These are phyloP conservation scores for Leptodactylus fuscus DNA, from an alignment of 2,113 vertebrate genomes.

Conservation along the genomic window DNA sequence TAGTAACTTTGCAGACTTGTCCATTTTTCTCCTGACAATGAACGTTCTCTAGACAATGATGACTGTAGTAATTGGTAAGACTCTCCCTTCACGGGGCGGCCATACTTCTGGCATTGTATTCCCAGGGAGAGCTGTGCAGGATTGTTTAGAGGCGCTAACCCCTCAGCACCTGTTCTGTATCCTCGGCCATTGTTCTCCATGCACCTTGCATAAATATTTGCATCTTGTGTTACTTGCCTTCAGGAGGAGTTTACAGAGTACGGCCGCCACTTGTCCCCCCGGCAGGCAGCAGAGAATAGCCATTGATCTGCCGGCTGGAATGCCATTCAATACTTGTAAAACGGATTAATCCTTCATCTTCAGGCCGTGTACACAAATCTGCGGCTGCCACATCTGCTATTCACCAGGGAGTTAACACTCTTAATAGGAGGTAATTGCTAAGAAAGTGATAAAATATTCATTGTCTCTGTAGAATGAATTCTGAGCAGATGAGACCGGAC, in stretches of 20 bases:
- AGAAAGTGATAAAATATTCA: conserved; percentile 34
- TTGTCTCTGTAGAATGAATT: not conserved
- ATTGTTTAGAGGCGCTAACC: not conserved
- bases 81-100: not conserved
- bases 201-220: conserved; percentile 25
- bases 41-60: not conserved
- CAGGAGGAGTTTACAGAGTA: not conserved
- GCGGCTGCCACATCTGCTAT: conserved; percentile 24
- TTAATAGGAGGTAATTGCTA: conserved; percentile 44
- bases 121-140: too few species aligned
- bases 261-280: not conserved
- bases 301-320: conserved; percentile 45
- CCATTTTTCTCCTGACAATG: not conserved
- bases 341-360: conserved; percentile 49
- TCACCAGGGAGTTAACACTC: not conserved
- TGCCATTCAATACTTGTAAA: conserved; percentile 43
- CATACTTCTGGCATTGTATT: not conserved
- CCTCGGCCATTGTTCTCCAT: not conserved
- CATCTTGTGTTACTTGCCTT: not conserved
- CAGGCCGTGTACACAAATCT: conserved; percentile 11
- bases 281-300: conserved; percentile 12
- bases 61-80: not conserved
- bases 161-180: conserved; percentile 18
- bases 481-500: not conserved
- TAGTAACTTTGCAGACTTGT: not conserved